Base-by-base conservation (phyloP, 2,113 vertebrate species). In the Corythornis vintsioides region DNA sequence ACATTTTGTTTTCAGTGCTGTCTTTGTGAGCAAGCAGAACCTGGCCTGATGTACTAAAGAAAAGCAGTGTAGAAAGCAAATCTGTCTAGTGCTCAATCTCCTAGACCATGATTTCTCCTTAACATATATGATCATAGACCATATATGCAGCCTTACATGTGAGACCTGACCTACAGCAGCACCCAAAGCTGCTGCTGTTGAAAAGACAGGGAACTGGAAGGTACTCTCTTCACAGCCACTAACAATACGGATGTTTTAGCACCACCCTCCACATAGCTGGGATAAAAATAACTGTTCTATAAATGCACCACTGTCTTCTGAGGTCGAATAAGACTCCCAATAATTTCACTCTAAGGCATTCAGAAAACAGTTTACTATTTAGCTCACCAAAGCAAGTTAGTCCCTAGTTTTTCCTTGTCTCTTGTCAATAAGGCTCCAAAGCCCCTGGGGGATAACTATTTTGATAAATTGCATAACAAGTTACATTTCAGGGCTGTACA, bases 221-320 rank as follows among this genome's bases (percentile, higher is more conserved):
- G 56, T 43, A 57, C 21, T 82, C 25, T 53, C 43, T 78, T 88
- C n/a, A 65, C 0, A 0, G 52, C 28, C 48, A 72, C 55, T 74
- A 89, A 86, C 45, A 90, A 64, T 66, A 43, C 40, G 67, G 53
- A 72, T 74, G 60, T 29, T 93, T 90, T 52, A 90, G 69, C 81
- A 91, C 66, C 76, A 13, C 42, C 73, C 55, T 92, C 42, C 35
- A 53, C 85, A 89, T 42, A 94, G 75, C 83, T 69, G 33, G 91
- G 93, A 91, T n/a, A 92, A 95, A 95, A 91, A 96, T 92, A 87
- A 67, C 70, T 43, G 74, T 93, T 78, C 92, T 88, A 90, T 86
- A 92, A 92, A 90, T 52, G 56, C 61, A 86, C 35, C 73, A n/a
- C 76, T 91, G 22, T 91, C 65, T 85, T 90, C 89, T 92, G 88